Evolutionary conservation across 2,113 vertebrate genomes (phyloP), one percentile per base, ranked within the genome.

Genomic region (Sorex araneus): DNA sequence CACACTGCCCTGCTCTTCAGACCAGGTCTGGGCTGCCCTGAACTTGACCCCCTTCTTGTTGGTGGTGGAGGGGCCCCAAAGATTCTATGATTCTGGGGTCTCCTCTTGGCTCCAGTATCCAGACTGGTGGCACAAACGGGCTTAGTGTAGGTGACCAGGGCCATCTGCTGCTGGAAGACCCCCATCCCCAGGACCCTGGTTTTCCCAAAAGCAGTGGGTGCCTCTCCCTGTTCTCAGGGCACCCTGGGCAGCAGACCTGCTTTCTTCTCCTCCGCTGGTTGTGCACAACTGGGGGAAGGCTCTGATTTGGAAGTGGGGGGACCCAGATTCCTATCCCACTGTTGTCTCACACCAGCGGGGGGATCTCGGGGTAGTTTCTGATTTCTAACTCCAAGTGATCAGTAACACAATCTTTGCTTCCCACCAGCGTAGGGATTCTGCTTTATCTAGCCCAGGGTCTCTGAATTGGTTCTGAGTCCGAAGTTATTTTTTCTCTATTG

Each of bases 1-100:
- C 7, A 40, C 63, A 66, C 3, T 27, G 19, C 9, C 8, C 1
- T 2, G 45, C 30, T 19, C 7, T n/a, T 7, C 6, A 28, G 4
- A 21, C 21, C 4, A 21, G 54, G 5, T 2, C 60, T 36, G 45
- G 34, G 36, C 70, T 1, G 0, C 10, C 40, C 40, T 3, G 36
- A 27, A 25, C 12, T 66, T 63, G 60, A n/a, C 18, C 84, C 18
- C 84, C 16, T 0, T 8, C 30, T 79, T 50, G 64, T 23, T 23
- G 69, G 28, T 43, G 13, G 0, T n/a, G 2, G 57, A 64, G 66
- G 0, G 2, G 2, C 18, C 28, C 8, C 0, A 5, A 5, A 54
- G 54, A 32, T 34, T n/a, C 45, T 30, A 1, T 40, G 74, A 69
- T 40, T 66, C 36, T 1, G 28, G 57, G 19, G 19, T 82, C 34